Evolutionary conservation across 2,888 invertebrate species (phyloP).

Genomic region (Drosophila rubida): DNA sequence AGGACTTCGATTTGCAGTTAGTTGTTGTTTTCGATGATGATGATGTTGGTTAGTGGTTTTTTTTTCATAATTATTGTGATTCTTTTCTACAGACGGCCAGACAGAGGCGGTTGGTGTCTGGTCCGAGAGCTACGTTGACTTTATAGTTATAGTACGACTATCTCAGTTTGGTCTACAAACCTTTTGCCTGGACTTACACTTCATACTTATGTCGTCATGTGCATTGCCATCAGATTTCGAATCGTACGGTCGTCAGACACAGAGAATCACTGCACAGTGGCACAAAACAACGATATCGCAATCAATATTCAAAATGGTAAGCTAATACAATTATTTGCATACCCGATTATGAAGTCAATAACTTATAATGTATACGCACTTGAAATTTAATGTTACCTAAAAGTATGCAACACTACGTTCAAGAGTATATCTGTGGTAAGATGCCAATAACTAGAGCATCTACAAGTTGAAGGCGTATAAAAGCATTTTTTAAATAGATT

Average conservation of each 20-base stretch:
- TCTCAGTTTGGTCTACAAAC: slow-evolving; percentile 68
- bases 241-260: slow-evolving; percentile 43
- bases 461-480: too few relatives aligned
- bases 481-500: too few relatives aligned
- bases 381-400: not conserved
- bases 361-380: not conserved
- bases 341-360: not conserved
- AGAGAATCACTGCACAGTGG: slow-evolving; percentile 57
- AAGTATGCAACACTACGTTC: slow-evolving; percentile 1
- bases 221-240: slow-evolving; percentile 37
- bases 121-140: slow-evolving; percentile 49
- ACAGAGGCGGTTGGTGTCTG: slow-evolving; percentile 53
- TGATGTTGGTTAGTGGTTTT: slow-evolving; percentile 37
- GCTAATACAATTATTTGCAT: not conserved
- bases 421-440: not conserved
- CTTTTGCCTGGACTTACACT: slow-evolving; percentile 59
- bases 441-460: not conserved
- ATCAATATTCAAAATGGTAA: slow-evolving; percentile 28
- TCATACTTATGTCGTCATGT: slow-evolving; percentile 21
- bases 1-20: slow-evolving; percentile 48
- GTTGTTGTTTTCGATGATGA: slow-evolving; percentile 40
- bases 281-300: slow-evolving; percentile 29
- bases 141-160: slow-evolving; percentile 25
- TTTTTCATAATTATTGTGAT: slow-evolving; percentile 23
- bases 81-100: slow-evolving; percentile 47